phyloP scores from a whole-genome alignment of 37 sponge, comb jelly and placozoan genomes.

The Ephydatia muelleri region DNA sequence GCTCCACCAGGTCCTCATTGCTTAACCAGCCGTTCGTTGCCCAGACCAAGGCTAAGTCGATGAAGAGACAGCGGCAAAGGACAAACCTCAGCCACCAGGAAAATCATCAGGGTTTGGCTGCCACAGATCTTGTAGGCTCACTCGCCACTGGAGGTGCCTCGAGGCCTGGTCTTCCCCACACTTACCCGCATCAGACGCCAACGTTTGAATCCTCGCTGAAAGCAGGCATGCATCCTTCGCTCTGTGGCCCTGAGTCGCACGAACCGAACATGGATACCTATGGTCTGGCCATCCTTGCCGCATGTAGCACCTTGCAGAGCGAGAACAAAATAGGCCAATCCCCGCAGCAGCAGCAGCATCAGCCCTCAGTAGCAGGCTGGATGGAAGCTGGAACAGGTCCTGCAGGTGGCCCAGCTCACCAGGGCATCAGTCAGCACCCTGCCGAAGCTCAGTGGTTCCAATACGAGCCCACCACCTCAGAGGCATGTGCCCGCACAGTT shows the following conservation, averaged over 20 bases:
- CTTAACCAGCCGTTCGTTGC: not conserved
- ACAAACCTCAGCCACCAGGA: not conserved
- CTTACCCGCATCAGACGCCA: not conserved
- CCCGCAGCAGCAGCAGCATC: not conserved
- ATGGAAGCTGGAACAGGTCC: not conserved
- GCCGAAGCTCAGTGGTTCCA: constrained; percentile 18
- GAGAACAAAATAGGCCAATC: not conserved
- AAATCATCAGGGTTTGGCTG: too few species aligned
- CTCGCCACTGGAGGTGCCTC: not conserved
- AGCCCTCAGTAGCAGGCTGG: not conserved
- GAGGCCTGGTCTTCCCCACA: not conserved
- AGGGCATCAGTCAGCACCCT: constrained; percentile 38
- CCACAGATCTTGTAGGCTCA: not conserved
- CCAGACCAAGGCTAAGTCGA: not conserved
- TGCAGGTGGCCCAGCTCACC: constrained; percentile 25
- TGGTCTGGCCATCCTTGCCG: constrained; percentile 47
- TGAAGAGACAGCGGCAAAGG: not conserved
- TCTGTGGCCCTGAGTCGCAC: not conserved
- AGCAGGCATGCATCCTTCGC: not conserved
- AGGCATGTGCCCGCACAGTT: not conserved
- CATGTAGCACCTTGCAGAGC: constrained; percentile 32
- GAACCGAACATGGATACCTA: constrained; percentile 10
- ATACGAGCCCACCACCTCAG: not conserved
- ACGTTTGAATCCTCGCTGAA: not conserved
- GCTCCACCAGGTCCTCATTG: not conserved